A percentile compares a stretch with the other conserved stretches of the same genome.
These are phyloP conservation scores for Meiosimyza decipiens DNA, from an alignment of 2,888 invertebrate genomes.

Conservation along the genomic window DNA sequence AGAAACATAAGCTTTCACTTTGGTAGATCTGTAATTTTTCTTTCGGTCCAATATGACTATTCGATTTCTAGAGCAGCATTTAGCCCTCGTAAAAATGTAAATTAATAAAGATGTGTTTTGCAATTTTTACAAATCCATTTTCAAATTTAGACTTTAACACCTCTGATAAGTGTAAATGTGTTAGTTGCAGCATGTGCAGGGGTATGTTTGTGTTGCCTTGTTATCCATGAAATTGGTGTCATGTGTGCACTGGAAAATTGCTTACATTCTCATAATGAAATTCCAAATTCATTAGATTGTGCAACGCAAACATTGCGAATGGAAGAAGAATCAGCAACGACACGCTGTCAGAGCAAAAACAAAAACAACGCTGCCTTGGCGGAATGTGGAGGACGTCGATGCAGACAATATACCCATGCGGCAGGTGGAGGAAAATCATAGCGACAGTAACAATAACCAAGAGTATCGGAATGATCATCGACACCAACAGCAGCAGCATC, in stretches of 20 bases:
- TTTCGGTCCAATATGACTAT: too few species aligned
- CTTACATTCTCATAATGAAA: conserved; percentile 10
- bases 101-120: too few species aligned
- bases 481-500: not conserved
- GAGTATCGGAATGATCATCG: not conserved
- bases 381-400: not conserved
- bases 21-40: too few species aligned
- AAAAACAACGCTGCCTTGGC: not conserved
- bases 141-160: too few species aligned
- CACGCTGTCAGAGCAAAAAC: not conserved
- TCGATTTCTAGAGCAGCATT: too few species aligned
- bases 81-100: too few species aligned
- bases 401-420: too few species aligned
- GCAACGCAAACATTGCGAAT: conserved; percentile 15
- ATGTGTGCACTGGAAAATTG: conserved; percentile 4
- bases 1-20: too few species aligned
- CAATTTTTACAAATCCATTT: too few species aligned
- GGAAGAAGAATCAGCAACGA: conserved; percentile 2
- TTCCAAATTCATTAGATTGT: conserved; percentile 24
- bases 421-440: not conserved
- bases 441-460: not conserved
- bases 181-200: not conserved
- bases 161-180: not conserved
- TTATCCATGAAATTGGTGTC: conserved; percentile 10
- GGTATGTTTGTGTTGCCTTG: not conserved